Base-by-base conservation (phyloP, 2,113 vertebrate genomes). In the Theristicus caerulescens region DNA sequence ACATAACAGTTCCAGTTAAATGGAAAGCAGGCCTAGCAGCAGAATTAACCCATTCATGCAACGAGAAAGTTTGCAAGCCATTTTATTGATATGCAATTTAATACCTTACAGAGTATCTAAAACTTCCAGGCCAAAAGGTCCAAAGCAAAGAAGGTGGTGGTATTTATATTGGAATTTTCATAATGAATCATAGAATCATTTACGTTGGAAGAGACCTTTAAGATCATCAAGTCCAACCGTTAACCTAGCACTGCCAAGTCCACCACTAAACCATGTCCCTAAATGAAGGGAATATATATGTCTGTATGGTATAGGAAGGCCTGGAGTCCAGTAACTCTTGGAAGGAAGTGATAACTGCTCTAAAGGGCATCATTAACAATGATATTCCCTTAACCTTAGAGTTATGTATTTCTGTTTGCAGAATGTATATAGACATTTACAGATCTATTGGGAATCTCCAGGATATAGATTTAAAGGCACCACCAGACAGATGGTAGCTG, bases 321-420 rank as follows among this genome's bases (percentile, higher is more conserved):
- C 80, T 66, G 19, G 90, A 70, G 79, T 76, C 55, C 49, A 93
- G 59, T 97, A 95, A 95, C 32, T 95, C 76, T 90, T 86, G 54
- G 57, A 95, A 96, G 44, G 31, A 96, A 97, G 91, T 82, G 10
- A n/a, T 88, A 95, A 97, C 49, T 87, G 15, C 46, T 85, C 86
- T 91, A 79, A 97, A 87, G 58, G 76, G 59, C 22, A 54, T 92
- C 34, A 21, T 97, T 96, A 97, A 82, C 82, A 95, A 93, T 94
- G 52, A 90, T 93, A 92, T 82, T 96, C 72, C 90, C 42, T 95
- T 95, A 97, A 91, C 40, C 74, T 95, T 74, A 91, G 22, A 93
- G 84, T 55, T 72, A 29, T 83, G n/a, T 34, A 91, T 94, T 98
- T 95, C 76, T 86, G 52, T 95, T 95, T 96, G 83, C 88, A 84